Percentiles rank a stretch among this genome's conserved stretches.
phyloP scores from a whole-genome alignment of 2,797 vertebrate species.

The Ispidina picta region DNA sequence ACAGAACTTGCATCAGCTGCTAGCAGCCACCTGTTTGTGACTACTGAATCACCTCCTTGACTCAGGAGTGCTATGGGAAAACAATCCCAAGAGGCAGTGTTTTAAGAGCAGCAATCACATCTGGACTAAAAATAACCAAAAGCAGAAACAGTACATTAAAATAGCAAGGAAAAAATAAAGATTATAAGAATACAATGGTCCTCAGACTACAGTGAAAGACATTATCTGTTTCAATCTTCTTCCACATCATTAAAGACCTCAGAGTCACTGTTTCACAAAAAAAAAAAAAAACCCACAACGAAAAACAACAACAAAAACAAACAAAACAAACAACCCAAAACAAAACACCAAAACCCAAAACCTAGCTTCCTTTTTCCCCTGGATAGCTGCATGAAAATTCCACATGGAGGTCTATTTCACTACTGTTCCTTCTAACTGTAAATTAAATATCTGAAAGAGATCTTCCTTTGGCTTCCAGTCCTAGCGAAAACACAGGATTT shows the following conservation, averaged over 20 bases:
- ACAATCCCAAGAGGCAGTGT: not conserved
- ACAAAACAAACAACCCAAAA: too few species aligned
- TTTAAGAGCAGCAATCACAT: not conserved
- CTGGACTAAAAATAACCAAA: not conserved
- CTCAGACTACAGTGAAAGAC: not conserved
- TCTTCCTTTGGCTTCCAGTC: constrained; percentile 55
- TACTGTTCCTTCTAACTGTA: constrained; percentile 57
- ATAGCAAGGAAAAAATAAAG: not conserved
- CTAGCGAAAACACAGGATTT: constrained; percentile 59
- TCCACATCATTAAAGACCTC: not conserved
- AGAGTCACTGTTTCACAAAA: not conserved
- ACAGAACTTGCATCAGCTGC: not conserved
- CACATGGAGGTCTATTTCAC: constrained; percentile 20
- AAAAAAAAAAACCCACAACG: not conserved
- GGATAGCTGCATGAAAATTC: constrained; percentile 34
- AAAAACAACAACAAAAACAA: too few species aligned
- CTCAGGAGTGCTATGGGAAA: not conserved
- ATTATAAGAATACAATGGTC: not conserved
- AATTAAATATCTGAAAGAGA: constrained; percentile 54
- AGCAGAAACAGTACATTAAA: not conserved
- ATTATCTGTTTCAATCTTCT: not conserved
- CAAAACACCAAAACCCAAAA: constrained; percentile 6
- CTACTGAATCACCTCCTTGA: not conserved
- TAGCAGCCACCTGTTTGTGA: not conserved
- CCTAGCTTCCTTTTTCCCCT: not conserved